Percentiles rank a stretch among this genome's conserved stretches.
Conservation (phyloP, 2,113 vertebrate genomes). For the Melospiza melodia region DNA sequence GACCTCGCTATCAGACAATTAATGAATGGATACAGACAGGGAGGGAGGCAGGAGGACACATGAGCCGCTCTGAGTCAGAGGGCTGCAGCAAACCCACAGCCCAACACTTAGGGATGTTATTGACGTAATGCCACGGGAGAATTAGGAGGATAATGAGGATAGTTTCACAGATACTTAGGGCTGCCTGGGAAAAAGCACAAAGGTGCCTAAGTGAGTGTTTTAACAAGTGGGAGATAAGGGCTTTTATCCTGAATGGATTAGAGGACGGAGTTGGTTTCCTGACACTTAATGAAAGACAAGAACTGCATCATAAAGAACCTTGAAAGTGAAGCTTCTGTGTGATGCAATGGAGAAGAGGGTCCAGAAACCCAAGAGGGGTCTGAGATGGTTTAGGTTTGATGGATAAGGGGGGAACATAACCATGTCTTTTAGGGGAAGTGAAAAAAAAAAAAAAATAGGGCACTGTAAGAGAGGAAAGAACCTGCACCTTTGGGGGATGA, state of each 20-base stretch:
- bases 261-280: neutral
- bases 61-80: neutral
- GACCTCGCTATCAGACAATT: neutral
- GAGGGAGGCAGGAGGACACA: conserved; percentile 16
- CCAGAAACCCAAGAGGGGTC: neutral
- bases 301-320: neutral
- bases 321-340: neutral
- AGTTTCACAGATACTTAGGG: neutral
- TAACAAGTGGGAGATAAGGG: conserved; percentile 26
- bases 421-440: neutral
- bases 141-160: conserved; percentile 46
- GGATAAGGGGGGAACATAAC: neutral
- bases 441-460: neutral
- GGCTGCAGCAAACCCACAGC: neutral
- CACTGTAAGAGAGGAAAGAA: neutral
- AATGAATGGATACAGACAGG: neutral
- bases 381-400: neutral
- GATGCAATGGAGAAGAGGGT: neutral
- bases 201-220: conserved; percentile 25
- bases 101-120: neutral
- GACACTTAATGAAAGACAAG: neutral
- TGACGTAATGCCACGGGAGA: conserved; percentile 20
- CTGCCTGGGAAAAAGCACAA: conserved; percentile 32
- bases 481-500: neutral
- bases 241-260: neutral